Base-by-base conservation (phyloP, 2,797 vertebrate genomes). In the Phyllotis vaccarum region DNA sequence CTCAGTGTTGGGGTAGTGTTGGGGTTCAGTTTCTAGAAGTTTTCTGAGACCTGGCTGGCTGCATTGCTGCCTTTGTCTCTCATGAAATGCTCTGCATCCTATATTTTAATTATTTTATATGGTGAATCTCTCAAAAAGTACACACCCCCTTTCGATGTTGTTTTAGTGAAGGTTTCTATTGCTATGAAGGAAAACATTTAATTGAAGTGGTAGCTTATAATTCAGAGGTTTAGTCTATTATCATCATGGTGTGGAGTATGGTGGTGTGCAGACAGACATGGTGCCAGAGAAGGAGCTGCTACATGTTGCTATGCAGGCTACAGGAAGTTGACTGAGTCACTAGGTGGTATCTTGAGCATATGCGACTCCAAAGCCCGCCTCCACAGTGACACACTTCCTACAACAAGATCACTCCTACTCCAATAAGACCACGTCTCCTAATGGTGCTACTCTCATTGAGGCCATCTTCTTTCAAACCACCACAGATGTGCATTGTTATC, bases 1-100 rank as follows among this genome's bases (percentile, higher is more conserved):
- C 31, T n/a, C 29, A 13, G 3, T 22, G 81, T 43, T 54, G 29
- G 13, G 14, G 37, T 1, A 74, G 31, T 27, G 0, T 2, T 1
- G 8, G 46, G 7, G 14, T 62, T 49, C 5, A 49, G 46, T 49
- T 49, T 49, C 46, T 49, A 49, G 46, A 49, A 9, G 46, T 49
- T 49, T 49, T 66, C 34, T 1, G 5, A 11, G 22, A 27, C 17
- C 62, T 29, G 37, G 60, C 62, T 37, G 43, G 54, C 8, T 0
- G 1, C 52, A 6, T 27, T 76, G 62, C 70, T 68, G 40, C 56
- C 79, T 75, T 75, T 80, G 70, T 40, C 34, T 82, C 49, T 60
- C 34, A 9, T 0, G 27, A 79, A 22, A 40, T 5, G 14, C 12
- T 43, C 29, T 21, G 1, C 7, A 37, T 43, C 34, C 21, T 88